A percentile compares a stretch with the other conserved stretches of the same genome.
These are phyloP conservation scores for Vidua macroura DNA, from an alignment of 2,113 vertebrate genomes.

Conservation along the genomic window DNA sequence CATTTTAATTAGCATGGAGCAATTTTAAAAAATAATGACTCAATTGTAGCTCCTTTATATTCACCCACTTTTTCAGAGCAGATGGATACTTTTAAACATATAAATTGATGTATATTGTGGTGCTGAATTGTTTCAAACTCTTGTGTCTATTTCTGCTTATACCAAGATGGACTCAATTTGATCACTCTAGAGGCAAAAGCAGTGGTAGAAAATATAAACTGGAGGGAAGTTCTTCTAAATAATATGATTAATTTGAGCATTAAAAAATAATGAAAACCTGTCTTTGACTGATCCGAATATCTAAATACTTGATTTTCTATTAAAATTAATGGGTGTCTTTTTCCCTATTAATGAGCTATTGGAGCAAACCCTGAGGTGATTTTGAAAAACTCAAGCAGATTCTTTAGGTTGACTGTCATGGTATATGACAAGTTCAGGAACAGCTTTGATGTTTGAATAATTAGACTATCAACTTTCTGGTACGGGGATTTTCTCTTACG, in stretches of 20 bases:
- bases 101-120: conserved; percentile 28
- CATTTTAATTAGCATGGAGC: conserved; percentile 74
- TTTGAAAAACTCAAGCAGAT: conserved; percentile 28
- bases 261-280: conserved; percentile 35
- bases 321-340: conserved; percentile 55
- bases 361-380: conserved; percentile 45
- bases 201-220: background rate
- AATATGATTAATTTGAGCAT: conserved; percentile 29
- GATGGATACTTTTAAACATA: conserved; percentile 57
- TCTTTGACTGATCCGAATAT: background rate
- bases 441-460: conserved; percentile 60
- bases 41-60: conserved; percentile 55
- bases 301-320: conserved; percentile 49
- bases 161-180: background rate
- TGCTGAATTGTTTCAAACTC: background rate
- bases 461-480: conserved; percentile 23
- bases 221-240: conserved; percentile 27
- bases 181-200: conserved; percentile 13
- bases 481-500: background rate
- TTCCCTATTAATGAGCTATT: conserved; percentile 51
- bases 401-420: conserved; percentile 23
- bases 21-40: conserved; percentile 68
- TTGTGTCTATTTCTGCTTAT: background rate
- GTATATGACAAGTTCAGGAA: conserved; percentile 19
- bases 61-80: conserved; percentile 52